Evolutionary conservation across 2,888 invertebrate species (phyloP), one percentile per base, ranked within the genome.

Genomic region (Boloria selene): DNA sequence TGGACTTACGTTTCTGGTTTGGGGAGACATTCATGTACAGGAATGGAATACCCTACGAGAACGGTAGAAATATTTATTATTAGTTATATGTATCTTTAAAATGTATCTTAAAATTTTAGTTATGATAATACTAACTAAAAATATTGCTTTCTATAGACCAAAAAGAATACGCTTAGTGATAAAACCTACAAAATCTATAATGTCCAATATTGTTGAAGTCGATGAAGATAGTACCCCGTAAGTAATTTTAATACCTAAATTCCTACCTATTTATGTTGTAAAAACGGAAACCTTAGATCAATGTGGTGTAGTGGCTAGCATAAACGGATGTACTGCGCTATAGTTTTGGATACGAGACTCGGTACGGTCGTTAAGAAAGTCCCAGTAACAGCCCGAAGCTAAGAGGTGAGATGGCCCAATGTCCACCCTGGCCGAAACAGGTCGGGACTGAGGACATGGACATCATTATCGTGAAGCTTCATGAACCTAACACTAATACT

Each of bases 171-270:
- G 74, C 2, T 47, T 79, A 2, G 71, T 74, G 16, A 77, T 79
- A 16, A 80, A 81, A 71, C 75, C 77, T 38, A 38, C 31, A 10
- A 38, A 38, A 47, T 86, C 90, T 16, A 72, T 79, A 2, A 89
- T 92, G 91, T 90, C 91, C 0, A 85, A 90, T 71, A 92, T 92
- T 52, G 69, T 74, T 13, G 91, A 91, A 82, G 78, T 81, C 18
- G 90, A 90, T 55, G 91, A 91, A 77, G 83, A 82, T 18, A 79
- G 79, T 10, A 65, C 69, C n/a, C 68, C 72, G 83, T 84, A 75
- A 78, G 80, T 65, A 47, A 53, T 58, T 49, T 7, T 10, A 38
- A 38, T 38, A 10, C 22, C 22, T 22, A 22, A 22, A 3, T 22
- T 2, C 2, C 2, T 22, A 22, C 22, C 7, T 38, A 31, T 5